These are phyloP conservation scores for Sarcophaga caerulescens DNA, from an alignment of 2,888 invertebrate genomes.

Conservation along the genomic window DNA sequence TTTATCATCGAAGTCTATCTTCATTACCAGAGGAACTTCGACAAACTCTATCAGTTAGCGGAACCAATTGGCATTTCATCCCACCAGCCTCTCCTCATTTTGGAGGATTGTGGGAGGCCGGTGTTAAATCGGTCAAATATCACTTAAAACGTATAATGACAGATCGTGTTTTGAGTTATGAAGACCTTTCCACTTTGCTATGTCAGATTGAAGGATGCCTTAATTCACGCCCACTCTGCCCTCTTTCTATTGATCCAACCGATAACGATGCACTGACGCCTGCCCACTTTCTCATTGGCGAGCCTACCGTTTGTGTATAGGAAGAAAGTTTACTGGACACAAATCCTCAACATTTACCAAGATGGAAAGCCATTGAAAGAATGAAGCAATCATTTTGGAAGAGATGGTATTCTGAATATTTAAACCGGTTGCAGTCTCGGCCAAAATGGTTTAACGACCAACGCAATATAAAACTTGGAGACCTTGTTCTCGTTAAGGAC, in stretches of 20 bases:
- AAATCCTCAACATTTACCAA: constrained; percentile 26
- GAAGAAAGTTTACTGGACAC: constrained; percentile 42
- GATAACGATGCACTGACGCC: constrained; percentile 55
- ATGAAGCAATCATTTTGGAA: constrained; percentile 64
- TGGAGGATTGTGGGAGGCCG: constrained; percentile 37
- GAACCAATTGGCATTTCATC: constrained; percentile 53
- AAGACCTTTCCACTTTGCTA: constrained; percentile 50
- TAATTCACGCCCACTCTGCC: constrained; percentile 56
- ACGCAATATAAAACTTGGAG: constrained; percentile 40
- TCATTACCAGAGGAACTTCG: constrained; percentile 31
- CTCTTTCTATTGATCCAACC: constrained; percentile 39
- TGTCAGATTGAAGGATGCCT: constrained; percentile 47
- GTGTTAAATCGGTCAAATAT: constrained; percentile 58
- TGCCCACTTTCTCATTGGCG: constrained; percentile 51
- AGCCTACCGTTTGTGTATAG: constrained; percentile 31
- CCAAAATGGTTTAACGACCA: constrained; percentile 49
- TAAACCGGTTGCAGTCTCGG: constrained; percentile 52
- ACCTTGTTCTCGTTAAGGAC: constrained; percentile 50
- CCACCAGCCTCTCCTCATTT: constrained; percentile 61
- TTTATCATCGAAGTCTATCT: constrained; percentile 29
- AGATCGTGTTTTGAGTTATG: constrained; percentile 40
- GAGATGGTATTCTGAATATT: constrained; percentile 57
- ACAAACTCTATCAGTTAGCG: constrained; percentile 14
- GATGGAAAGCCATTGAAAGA: constrained; percentile 56
- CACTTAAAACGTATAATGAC: constrained; percentile 51